A percentile compares a stretch with the other conserved stretches of the same genome.
Conservation (phyloP, 2,113 vertebrate species). For the Corvus cornix region DNA sequence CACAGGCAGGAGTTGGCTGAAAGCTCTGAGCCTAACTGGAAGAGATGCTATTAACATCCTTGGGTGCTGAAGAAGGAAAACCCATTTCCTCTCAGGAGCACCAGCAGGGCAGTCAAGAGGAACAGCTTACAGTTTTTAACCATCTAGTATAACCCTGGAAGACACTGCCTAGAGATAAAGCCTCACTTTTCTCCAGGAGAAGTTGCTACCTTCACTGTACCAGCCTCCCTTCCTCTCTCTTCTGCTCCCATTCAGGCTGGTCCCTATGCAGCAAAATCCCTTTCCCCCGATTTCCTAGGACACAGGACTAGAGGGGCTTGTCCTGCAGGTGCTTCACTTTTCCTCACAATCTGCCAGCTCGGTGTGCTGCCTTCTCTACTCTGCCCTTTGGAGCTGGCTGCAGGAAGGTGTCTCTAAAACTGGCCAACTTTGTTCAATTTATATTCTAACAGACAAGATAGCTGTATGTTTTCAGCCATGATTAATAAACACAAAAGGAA, state of each 20-base stretch:
- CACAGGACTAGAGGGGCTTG: neutral
- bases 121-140: neutral
- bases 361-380: neutral
- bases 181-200: neutral
- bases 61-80: neutral
- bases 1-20: neutral
- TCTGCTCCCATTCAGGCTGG: rapidly evolving
- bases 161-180: neutral
- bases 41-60: neutral
- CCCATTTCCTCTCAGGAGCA: neutral
- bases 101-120: neutral
- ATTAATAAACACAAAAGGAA: neutral
- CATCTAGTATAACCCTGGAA: neutral
- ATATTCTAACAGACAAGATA: neutral
- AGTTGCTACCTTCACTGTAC: rapidly evolving
- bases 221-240: neutral
- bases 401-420: neutral
- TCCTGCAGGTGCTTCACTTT: neutral
- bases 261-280: neutral
- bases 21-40: neutral
- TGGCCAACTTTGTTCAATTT: neutral
- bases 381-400: neutral
- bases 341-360: rapidly evolving
- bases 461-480: neutral
- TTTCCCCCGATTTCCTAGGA: neutral